phyloP scores from a whole-genome alignment of 2,113 vertebrate species.

The Cacatua alba region DNA sequence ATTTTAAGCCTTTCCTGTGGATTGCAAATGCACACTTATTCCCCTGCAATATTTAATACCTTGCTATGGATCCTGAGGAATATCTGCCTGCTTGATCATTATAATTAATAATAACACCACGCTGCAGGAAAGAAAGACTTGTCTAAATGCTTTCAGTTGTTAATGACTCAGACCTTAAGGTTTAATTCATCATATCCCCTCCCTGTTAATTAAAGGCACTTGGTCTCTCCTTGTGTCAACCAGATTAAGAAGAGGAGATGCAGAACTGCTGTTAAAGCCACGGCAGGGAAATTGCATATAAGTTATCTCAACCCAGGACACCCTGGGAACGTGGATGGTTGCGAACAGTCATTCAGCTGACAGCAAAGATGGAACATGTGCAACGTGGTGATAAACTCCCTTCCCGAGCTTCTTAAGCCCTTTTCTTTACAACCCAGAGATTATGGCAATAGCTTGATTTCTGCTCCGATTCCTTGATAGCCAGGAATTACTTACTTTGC shows the following conservation, averaged over 20 bases:
- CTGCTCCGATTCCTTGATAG: too few relatives aligned
- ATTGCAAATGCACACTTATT: background rate
- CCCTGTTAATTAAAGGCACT: constrained; percentile 35
- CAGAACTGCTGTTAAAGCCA: background rate
- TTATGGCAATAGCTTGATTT: too few relatives aligned
- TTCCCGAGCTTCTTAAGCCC: too few relatives aligned
- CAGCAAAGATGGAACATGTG: too few relatives aligned
- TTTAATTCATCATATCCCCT: constrained; percentile 4
- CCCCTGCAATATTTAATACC: background rate
- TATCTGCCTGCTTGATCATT: background rate
- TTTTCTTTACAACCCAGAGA: too few relatives aligned
- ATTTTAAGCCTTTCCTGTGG: background rate
- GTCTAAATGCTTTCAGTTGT: constrained; percentile 30
- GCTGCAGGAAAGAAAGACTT: background rate
- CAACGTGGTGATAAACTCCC: too few relatives aligned
- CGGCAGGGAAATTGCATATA: background rate
- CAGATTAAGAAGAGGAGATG: background rate
- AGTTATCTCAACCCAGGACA: background rate
- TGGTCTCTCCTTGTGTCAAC: background rate
- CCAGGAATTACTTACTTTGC: too few relatives aligned
- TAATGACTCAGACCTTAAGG: constrained; percentile 10
- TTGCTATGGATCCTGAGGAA: background rate
- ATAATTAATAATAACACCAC: background rate
- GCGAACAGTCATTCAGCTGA: background rate
- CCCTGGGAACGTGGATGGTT: background rate